A percentile compares a stretch with the other conserved stretches of the same genome.
These are phyloP conservation scores for Chiloscyllium plagiosum DNA, from an alignment of 2,113 vertebrate species.

Conservation along the genomic window DNA sequence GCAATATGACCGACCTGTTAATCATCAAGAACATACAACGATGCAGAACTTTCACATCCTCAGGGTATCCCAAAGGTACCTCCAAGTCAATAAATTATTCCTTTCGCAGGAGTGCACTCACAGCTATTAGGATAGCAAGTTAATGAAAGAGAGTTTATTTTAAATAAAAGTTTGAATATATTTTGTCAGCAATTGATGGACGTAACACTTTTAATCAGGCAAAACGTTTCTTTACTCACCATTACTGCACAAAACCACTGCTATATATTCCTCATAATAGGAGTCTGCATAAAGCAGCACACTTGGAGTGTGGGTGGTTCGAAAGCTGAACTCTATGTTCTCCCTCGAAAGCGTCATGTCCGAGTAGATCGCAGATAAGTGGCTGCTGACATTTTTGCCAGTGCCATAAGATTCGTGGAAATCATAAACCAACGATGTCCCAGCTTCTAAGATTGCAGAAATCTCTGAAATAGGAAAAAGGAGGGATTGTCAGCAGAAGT, in stretches of 20 bases:
- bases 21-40: not conserved
- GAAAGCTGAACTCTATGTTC: slow-evolving; percentile 78
- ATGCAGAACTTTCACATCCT: not conserved
- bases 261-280: slow-evolving; percentile 78
- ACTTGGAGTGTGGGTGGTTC: slow-evolving; percentile 74
- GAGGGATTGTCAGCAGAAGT: not conserved
- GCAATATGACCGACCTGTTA: not conserved
- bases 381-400: slow-evolving; percentile 74
- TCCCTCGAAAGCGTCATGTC: slow-evolving; percentile 71
- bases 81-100: not conserved
- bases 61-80: not conserved
- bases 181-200: not conserved
- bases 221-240: slow-evolving; percentile 57
- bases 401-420: slow-evolving; percentile 92
- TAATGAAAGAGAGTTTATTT: not conserved
- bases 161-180: not conserved
- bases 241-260: slow-evolving; percentile 78
- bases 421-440: slow-evolving; percentile 79
- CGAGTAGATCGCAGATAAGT: slow-evolving; percentile 68
- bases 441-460: slow-evolving; percentile 80
- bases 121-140: not conserved
- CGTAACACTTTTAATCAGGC: not conserved
- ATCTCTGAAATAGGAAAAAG: slow-evolving; percentile 69
- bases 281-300: slow-evolving; percentile 80
- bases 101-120: not conserved